phyloP scores from a whole-genome alignment of 2,888 invertebrate species.

The Petrophora chlorosata region DNA sequence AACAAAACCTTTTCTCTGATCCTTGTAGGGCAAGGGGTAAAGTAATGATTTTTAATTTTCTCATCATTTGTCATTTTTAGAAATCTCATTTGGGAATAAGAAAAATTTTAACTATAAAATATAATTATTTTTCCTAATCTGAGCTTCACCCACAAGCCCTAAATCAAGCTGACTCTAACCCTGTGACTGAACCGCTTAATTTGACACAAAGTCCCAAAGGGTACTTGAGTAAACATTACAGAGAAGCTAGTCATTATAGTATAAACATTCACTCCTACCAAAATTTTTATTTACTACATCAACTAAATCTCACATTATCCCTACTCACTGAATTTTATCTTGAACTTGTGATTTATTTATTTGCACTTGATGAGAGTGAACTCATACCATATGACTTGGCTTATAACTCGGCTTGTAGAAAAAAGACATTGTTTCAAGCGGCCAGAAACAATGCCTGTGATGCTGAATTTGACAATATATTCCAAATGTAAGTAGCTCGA shows the following conservation, averaged over 20 bases:
- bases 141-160: conserved; percentile 42
- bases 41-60: conserved; percentile 25
- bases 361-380: conserved; percentile 39
- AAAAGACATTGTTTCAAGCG: conserved; percentile 69
- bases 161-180: conserved; percentile 28
- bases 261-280: conserved; percentile 28
- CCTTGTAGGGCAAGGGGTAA: conserved; percentile 42
- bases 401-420: conserved; percentile 61
- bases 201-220: conserved; percentile 36
- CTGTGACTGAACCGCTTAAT: conserved; percentile 60
- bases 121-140: conserved; percentile 43
- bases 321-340: conserved; percentile 39
- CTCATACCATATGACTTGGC: conserved; percentile 50
- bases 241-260: conserved; percentile 25
- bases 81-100: conserved; percentile 39
- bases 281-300: conserved; percentile 26
- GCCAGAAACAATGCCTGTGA: conserved; percentile 65
- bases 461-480: conserved; percentile 51
- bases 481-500: conserved; percentile 54
- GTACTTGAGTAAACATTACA: conserved; percentile 18
- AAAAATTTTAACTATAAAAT: conserved; percentile 53
- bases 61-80: conserved; percentile 25
- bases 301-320: conserved; percentile 33
- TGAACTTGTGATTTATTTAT: conserved; percentile 40
- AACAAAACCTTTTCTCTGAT: conserved; percentile 34